phyloP scores from a whole-genome alignment of 2,113 vertebrate species.

The Cepphus grylle region DNA sequence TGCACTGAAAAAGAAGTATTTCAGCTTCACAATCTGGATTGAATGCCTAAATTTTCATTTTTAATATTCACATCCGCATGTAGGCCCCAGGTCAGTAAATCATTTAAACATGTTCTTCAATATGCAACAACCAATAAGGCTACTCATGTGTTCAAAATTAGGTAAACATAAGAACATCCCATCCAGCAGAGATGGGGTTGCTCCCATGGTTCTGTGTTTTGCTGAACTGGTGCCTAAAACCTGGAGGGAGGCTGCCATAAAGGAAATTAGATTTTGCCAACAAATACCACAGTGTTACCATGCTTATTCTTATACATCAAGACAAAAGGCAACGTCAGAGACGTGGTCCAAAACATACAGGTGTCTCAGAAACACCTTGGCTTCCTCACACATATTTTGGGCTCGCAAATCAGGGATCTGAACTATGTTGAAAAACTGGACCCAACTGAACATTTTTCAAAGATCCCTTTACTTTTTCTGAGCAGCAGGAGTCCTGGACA shows the following conservation, averaged over 20 bases:
- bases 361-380: neutral
- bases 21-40: neutral
- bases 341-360: neutral
- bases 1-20: neutral
- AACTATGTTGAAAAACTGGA: neutral
- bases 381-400: neutral
- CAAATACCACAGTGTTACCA: neutral
- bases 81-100: neutral
- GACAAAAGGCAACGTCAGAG: neutral
- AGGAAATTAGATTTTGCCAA: neutral
- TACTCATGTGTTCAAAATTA: neutral
- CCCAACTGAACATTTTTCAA: neutral
- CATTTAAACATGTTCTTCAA: neutral
- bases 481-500: neutral
- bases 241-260: neutral
- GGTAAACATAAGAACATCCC: neutral
- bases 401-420: neutral
- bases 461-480: neutral
- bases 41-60: neutral
- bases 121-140: neutral
- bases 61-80: neutral
- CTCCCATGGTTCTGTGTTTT: neutral
- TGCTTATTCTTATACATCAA: rapidly evolving
- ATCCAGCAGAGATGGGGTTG: neutral
- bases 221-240: neutral